Evolutionary conservation across 2,888 invertebrate species (phyloP), one percentile per base, ranked within the genome.

Genomic region (Dione vanillae): DNA sequence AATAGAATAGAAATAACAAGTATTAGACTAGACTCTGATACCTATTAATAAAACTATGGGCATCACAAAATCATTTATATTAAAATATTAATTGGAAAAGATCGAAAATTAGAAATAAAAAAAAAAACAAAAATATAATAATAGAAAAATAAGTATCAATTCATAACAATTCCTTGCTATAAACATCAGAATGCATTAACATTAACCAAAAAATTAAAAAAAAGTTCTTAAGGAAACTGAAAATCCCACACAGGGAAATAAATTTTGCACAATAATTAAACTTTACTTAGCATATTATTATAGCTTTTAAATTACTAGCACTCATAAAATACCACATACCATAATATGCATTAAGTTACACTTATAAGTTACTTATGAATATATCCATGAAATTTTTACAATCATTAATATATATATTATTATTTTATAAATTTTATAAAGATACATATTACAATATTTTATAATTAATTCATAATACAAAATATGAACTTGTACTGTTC

Each of bases 11-110:
- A 65, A 74, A 73, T 65, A 78, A 79, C 79, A 81, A 79, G 78
- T 78, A 78, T 78, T 73, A 78, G 83, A 84, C 83, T 83, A 84
- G 82, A 82, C 75, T 78, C 66, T 71, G 71, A 68, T 61, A 51
- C 47, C 52, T 27, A n/a, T 68, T 27, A 70, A 54, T 52, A 35
- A 16, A 37, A 68, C 66, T 73, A 72, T 67, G 56, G 62, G 65
- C 56, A 65, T 71, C 35, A 56, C 41, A 52, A 47, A 51, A 51
- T 45, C 41, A 62, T 35, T 45, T 59, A 45, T 47, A 19, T 65
- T 52, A 59, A 35, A 59, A 52, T 47, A 61, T 72, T 27, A 49
- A 68, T 45, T 56, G 37, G 40, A 40, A 40, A 56, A 56, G 45
- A 20, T 40, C 20, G 54, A n/a, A 69, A 35, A 11, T 16, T 45